These are phyloP conservation scores for Bombus picipes DNA, from an alignment of 1,140 invertebrate genomes.

Conservation along the genomic window DNA sequence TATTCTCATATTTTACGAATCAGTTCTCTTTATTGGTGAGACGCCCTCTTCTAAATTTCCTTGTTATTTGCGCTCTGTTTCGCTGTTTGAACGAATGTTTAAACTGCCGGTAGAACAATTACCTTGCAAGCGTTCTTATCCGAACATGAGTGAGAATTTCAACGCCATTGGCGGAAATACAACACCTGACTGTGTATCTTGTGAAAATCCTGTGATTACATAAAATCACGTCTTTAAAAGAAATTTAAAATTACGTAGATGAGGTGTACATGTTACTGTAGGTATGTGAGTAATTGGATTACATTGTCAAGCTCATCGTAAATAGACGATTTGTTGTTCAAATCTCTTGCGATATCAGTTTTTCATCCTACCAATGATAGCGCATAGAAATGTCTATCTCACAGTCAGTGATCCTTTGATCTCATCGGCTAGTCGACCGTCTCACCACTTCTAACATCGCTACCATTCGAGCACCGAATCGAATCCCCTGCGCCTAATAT, in stretches of 20 bases:
- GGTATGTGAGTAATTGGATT: no score
- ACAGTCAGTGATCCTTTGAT: no score
- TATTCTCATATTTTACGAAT: background rate
- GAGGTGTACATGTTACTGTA: no score
- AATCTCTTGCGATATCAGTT: no score
- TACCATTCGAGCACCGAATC: background rate
- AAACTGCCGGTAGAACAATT: conserved; percentile 14
- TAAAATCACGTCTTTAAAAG: background rate
- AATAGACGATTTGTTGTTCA: no score
- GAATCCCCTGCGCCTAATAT: background rate
- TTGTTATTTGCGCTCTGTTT: conserved; percentile 10
- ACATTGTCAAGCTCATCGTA: no score
- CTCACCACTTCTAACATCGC: background rate
- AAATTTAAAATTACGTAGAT: no score
- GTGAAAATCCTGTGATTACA: conserved; percentile 48
- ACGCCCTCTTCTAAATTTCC: background rate
- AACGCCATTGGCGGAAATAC: conserved; percentile 20
- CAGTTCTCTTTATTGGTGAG: background rate
- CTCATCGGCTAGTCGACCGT: no score
- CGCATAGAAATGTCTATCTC: no score
- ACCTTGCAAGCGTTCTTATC: background rate
- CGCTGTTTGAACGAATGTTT: conserved; percentile 20
- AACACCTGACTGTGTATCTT: conserved; percentile 44
- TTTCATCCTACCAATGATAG: no score
- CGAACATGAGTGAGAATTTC: conserved; percentile 40